phyloP scores from a whole-genome alignment of 2,113 vertebrate genomes.

The Phylloscopus trochilus region DNA sequence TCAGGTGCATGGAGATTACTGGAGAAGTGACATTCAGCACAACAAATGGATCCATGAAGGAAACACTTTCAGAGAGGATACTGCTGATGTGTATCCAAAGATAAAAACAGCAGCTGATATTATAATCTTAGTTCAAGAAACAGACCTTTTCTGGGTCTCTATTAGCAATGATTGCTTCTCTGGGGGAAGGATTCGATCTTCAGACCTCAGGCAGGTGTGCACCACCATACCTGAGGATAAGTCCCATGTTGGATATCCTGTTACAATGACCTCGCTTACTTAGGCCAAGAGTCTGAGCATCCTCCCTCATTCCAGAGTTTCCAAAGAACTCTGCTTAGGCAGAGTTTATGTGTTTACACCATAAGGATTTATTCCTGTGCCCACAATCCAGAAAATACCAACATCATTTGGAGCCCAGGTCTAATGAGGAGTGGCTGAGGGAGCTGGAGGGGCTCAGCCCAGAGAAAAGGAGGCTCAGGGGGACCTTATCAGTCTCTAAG shows the following conservation, averaged over 20 bases:
- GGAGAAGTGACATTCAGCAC: not conserved
- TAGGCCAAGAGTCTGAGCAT: not conserved
- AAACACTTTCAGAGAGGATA: not conserved
- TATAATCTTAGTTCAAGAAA: not conserved
- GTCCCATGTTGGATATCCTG: rapidly evolving
- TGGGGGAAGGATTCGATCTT: not conserved
- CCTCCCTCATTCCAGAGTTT: not conserved
- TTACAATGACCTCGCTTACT: not conserved
- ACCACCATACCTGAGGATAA: not conserved
- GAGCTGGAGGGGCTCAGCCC: not conserved
- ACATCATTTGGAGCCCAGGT: not conserved
- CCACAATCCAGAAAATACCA: not conserved
- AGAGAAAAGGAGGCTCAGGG: not conserved
- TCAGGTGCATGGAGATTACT: not conserved
- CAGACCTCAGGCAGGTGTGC: not conserved
- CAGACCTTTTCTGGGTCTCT: not conserved
- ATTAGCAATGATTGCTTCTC: not conserved
- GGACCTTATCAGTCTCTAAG: not conserved
- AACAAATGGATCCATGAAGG: not conserved
- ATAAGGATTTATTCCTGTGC: not conserved
- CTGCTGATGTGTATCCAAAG: not conserved
- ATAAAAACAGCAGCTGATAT: not conserved
- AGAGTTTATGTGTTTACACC: not conserved
- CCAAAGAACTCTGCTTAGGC: not conserved
- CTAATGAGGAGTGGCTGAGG: not conserved